Evolutionary conservation across 2,113 vertebrate genomes (phyloP), one percentile per base, ranked within the genome.

Genomic region (Ondatra zibethicus): DNA sequence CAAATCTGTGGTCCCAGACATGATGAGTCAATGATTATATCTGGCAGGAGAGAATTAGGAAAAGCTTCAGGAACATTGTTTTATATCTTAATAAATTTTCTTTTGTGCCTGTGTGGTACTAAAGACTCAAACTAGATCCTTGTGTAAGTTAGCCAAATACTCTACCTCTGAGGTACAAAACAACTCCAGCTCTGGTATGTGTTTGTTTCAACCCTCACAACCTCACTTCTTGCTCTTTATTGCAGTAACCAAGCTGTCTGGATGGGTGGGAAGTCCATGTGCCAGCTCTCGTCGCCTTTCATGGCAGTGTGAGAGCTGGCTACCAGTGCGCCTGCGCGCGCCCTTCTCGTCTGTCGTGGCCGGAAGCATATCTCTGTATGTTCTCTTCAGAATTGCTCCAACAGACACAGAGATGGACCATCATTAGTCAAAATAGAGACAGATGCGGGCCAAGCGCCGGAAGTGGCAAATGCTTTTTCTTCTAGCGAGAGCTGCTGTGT

Each of bases 401-500:
- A 77, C 61, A 94, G 52, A 96, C 78, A 82, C 23, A 89, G 89
- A 95, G 66, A 29, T 9, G 27, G 47, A 31, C 33, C 11, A 13
- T 84, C 80, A 70, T 84, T 76, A 45, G 3, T 36, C 50, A 93
- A 68, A 96, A 93, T 12, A 47, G 52, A 76, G 77, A 80, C 33
- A 31, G 16, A 17, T 0, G 17, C 8, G 29, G 45, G 17, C 4
- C 29, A 7, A 0, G 0, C 0, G 1, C 63, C 1, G 0, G 52
- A 25, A 33, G 31, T 47, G 23, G 12, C 31, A 39, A 42, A 31
- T 3, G 4, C 6, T 33, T 93, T 31, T 91, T 52, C 75, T 73
- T 19, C 0, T 29, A 61, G 42, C 4, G 9, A 88, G 19, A 63
- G 12, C 31, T 33, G 55, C 14, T 61, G 39, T 0, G 0, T 13